Conservation (phyloP, 2,113 vertebrate species). For the Prionailurus viverrinus region DNA sequence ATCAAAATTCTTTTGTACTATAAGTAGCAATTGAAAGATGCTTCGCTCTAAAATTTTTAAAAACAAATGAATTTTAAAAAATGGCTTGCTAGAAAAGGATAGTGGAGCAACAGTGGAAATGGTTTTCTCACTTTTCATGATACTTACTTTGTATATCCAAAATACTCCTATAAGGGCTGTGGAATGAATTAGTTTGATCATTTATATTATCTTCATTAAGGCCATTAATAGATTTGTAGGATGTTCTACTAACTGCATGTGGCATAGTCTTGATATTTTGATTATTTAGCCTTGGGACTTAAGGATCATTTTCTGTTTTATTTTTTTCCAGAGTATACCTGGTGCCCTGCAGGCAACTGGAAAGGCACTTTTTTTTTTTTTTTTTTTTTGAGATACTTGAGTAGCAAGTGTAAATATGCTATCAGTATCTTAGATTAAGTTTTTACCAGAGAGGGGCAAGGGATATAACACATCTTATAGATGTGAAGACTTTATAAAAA, state of each 20-base stretch:
- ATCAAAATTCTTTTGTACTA: constrained; percentile 1
- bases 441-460: not conserved
- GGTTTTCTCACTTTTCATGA: not conserved
- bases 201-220: not conserved
- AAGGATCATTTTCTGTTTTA: constrained; percentile 39
- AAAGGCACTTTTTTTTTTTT: not conserved
- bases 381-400: not conserved
- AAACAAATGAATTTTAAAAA: not conserved
- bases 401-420: not conserved
- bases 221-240: not conserved
- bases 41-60: not conserved
- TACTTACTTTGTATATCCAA: not conserved
- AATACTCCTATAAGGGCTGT: not conserved
- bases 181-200: not conserved
- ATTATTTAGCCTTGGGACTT: constrained; percentile 52
- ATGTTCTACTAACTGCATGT: not conserved
- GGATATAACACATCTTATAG: not conserved
- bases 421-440: not conserved
- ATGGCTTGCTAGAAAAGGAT: not conserved
- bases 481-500: constrained; percentile 33
- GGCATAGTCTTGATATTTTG: not conserved
- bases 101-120: not conserved
- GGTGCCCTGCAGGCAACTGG: not conserved
- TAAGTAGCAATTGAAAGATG: not conserved
- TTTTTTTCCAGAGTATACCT: not conserved